Conservation (phyloP, 2,113 vertebrate species). For the Sminthopsis crassicaudata region DNA sequence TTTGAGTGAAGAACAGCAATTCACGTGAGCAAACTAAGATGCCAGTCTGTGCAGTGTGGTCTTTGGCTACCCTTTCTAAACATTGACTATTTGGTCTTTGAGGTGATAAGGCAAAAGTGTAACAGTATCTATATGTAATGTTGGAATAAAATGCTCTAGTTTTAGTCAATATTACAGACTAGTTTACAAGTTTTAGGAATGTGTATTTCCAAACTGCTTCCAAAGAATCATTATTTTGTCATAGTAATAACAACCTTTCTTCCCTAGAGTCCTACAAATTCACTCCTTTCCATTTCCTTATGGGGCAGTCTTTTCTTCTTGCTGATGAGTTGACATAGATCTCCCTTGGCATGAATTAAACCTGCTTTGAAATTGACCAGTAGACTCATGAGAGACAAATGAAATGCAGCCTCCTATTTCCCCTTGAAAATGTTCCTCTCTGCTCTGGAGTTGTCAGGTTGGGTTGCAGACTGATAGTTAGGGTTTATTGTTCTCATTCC, state of each 20-base stretch:
- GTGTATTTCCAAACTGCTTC: conserved; percentile 57
- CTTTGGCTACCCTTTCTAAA: background rate
- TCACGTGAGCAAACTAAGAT: conserved; percentile 9
- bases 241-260: conserved; percentile 37
- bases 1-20: background rate
- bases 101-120: conserved; percentile 1
- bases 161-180: conserved; percentile 43
- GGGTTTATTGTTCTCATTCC: background rate
- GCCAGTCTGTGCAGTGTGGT: background rate
- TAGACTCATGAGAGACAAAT: background rate
- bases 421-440: background rate
- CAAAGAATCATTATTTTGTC: conserved; percentile 67
- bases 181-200: conserved; percentile 59
- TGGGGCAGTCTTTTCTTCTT: background rate
- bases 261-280: conserved; percentile 42
- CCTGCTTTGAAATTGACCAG: background rate
- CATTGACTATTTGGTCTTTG: background rate
- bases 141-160: conserved; percentile 39
- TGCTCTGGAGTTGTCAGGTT: background rate
- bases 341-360: conserved; percentile 13
- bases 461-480: background rate
- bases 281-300: conserved; percentile 25
- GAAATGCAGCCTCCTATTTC: background rate
- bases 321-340: background rate
- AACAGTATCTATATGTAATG: conserved; percentile 23